phyloP scores from a whole-genome alignment of 2,888 invertebrate genomes.

The Zelleria hepariella region DNA sequence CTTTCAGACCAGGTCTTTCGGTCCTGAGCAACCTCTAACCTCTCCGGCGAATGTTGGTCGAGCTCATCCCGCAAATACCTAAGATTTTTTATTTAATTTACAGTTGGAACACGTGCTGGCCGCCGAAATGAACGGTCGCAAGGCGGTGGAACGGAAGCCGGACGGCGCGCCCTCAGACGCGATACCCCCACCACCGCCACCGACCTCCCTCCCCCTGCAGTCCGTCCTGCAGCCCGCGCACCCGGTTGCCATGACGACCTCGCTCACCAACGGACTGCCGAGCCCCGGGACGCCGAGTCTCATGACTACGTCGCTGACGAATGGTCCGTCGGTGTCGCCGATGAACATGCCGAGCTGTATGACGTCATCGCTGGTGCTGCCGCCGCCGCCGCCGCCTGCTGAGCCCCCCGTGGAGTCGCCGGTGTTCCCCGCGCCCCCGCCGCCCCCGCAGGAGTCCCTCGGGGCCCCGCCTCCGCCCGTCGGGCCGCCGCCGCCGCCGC shows the following conservation, averaged over 20 bases:
- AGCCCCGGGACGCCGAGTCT: conserved; percentile 19
- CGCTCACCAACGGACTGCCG: conserved; percentile 20
- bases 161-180: conserved; percentile 61
- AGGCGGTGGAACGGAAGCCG: conserved; percentile 45
- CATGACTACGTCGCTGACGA: conserved; percentile 14
- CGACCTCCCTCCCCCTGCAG: conserved; percentile 37
- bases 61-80: too few species aligned
- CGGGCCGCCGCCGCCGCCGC: conserved; percentile 80
- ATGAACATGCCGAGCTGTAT: conserved; percentile 17
- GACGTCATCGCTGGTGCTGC: conserved; percentile 34
- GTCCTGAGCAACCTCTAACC: too few species aligned
- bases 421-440: conserved; percentile 56
- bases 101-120: conserved; percentile 62
- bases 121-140: conserved; percentile 49
- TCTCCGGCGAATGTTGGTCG: too few species aligned
- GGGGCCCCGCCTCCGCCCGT: conserved; percentile 80
- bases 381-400: conserved; percentile 42
- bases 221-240: conserved; percentile 30
- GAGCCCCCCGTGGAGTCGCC: conserved; percentile 36
- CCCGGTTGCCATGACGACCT: conserved; percentile 15
- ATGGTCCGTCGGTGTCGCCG: conserved; percentile 23
- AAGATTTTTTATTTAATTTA: too few species aligned
- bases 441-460: conserved; percentile 48
- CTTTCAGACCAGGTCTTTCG: too few species aligned
- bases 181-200: conserved; percentile 51